These are phyloP conservation scores for Bacillus rossius DNA, from an alignment of 1,140 invertebrate genomes.

Conservation along the genomic window DNA sequence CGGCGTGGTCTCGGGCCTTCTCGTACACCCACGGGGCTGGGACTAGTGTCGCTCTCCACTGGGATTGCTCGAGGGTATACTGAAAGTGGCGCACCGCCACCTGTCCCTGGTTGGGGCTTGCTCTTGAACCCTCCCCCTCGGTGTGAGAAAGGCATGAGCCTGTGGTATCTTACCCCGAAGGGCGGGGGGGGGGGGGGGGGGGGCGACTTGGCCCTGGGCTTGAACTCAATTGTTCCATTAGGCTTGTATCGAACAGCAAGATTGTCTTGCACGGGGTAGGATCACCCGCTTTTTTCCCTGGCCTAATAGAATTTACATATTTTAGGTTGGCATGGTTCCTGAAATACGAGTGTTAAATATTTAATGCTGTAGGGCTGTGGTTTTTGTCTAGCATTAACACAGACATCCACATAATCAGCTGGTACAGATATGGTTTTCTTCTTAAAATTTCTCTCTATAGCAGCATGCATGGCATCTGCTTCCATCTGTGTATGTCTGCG, in stretches of 20 bases:
- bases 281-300: constrained; percentile 15
- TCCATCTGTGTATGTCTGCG: constrained; percentile 43
- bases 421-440: not conserved
- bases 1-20: too few species aligned
- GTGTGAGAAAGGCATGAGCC: too few species aligned
- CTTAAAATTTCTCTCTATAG: constrained; percentile 18
- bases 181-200: too few species aligned
- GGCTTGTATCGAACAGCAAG: constrained; percentile 5
- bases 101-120: too few species aligned
- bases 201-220: too few species aligned
- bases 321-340: constrained; percentile 14
- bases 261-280: constrained; percentile 12
- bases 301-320: constrained; percentile 7
- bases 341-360: constrained; percentile 17
- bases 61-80: too few species aligned
- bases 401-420: not conserved
- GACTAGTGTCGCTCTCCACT: too few species aligned
- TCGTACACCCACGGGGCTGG: too few species aligned
- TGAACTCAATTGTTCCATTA: not conserved
- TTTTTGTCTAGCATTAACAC: constrained; percentile 7
- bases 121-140: too few species aligned
- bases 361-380: constrained; percentile 13
- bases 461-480: constrained; percentile 36
- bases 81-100: too few species aligned
- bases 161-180: too few species aligned